These are phyloP conservation scores for Percopsis transmontana DNA, from an alignment of 2,113 vertebrate species.

Conservation along the genomic window DNA sequence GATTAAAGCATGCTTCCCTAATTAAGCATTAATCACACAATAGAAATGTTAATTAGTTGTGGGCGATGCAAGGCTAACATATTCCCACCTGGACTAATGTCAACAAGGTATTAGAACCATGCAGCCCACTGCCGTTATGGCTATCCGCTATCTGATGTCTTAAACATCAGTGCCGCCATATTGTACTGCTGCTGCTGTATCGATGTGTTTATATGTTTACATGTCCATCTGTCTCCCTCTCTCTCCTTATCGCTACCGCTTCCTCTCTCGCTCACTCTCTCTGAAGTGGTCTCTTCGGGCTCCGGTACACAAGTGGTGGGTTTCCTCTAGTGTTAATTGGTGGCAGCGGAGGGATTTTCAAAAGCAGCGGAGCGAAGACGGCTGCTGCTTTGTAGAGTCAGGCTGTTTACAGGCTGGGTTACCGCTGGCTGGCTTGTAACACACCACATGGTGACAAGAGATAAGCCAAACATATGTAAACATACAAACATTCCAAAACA, in stretches of 20 bases:
- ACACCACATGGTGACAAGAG: constrained; percentile 37
- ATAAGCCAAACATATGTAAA: constrained; percentile 30
- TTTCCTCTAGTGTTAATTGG: constrained; percentile 53
- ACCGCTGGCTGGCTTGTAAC: constrained; percentile 55
- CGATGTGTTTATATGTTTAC: constrained; percentile 46
- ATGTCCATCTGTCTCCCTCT: neutral
- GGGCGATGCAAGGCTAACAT: constrained; percentile 56
- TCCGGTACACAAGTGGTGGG: constrained; percentile 23
- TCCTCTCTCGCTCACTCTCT: neutral
- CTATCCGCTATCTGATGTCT: constrained; percentile 51
- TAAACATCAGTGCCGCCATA: constrained; percentile 58
- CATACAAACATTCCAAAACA: neutral
- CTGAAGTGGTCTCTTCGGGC: constrained; percentile 2
- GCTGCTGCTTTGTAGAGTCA: constrained; percentile 50
- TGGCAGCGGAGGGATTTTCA: constrained; percentile 54
- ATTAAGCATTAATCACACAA: constrained; percentile 78
- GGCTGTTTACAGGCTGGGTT: constrained; percentile 55
- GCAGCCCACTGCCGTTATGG: constrained; percentile 61
- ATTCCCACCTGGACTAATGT: constrained; percentile 77
- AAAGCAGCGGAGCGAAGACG: constrained; percentile 18
- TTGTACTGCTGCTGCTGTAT: constrained; percentile 48
- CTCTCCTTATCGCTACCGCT: neutral
- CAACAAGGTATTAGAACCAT: constrained; percentile 68
- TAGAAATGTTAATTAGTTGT: constrained; percentile 63
- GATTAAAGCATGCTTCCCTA: constrained; percentile 63